A percentile compares a stretch with the other conserved stretches of the same genome.
These are phyloP conservation scores for Paragorgia papillata DNA, from an alignment of 92 coral and sea anemone genomes.

Conservation along the genomic window DNA sequence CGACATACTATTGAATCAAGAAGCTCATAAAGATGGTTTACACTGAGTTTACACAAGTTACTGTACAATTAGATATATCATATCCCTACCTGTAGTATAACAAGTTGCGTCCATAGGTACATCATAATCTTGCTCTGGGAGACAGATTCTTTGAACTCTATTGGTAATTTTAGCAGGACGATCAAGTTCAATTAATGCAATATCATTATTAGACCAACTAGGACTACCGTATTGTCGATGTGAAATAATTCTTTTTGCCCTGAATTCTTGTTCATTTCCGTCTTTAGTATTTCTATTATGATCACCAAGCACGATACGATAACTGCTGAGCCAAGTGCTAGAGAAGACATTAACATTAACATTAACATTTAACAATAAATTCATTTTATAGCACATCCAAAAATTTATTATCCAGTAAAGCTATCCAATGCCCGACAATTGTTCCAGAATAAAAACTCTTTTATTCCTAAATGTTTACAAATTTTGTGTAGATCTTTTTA, in stretches of 20 bases:
- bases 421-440: no score
- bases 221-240: slow-evolving; percentile 5
- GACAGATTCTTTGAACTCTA: slow-evolving; percentile 29
- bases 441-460: no score
- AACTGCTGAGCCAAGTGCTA: neutral
- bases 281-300: slow-evolving; percentile 30
- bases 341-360: neutral
- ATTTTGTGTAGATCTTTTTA: no score
- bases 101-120: neutral
- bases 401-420: no score
- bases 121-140: slow-evolving; percentile 11
- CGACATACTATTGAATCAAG: no score
- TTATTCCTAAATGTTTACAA: no score
- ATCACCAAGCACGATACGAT: slow-evolving; percentile 38
- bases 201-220: slow-evolving; percentile 4
- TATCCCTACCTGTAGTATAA: neutral
- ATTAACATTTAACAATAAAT: neutral
- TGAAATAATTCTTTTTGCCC: slow-evolving; percentile 18
- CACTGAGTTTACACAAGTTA: neutral
- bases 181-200: slow-evolving; percentile 42
- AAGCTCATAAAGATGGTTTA: neutral
- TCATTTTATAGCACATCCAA: no score
- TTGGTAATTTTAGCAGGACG: slow-evolving; percentile 36
- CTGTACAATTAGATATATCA: no score
- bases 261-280: slow-evolving; percentile 41